Evolutionary conservation across 2,888 invertebrate genomes (phyloP), one percentile per base, ranked within the genome.

Genomic region (Sphaeridia pumilis): DNA sequence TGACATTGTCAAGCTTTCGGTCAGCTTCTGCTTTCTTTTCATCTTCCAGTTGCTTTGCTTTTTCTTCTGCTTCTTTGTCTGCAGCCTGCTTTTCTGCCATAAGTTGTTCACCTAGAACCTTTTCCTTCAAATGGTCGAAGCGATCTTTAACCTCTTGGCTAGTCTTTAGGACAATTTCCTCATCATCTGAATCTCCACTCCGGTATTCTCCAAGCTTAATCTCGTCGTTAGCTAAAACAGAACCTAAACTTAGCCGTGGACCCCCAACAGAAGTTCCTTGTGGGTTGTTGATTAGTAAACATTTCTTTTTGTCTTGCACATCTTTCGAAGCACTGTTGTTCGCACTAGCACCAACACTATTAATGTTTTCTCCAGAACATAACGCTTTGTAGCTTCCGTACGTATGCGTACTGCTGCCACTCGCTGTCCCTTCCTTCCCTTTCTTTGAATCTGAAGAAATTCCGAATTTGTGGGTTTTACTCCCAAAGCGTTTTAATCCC

Each of bases 211-310:
- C 60, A 17, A 63, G 24, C 48, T 59, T 61, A 45, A 82, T 79
- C 49, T 78, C 77, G 50, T 84, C 83, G 49, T 81, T 81, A 55
- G 81, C 80, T 57, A 89, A 74, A 21, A 89, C 88, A 4, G 87
- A 84, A 1, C 89, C 89, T 41, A 89, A 74, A 68, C 87, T 88
- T 5, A 89, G 73, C 70, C 87, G 87, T 0, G 86, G 87, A 52
- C 82, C 83, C 50, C 78, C 76, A 57, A 83, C 83, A 46, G 65
- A 65, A 21, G 64, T 65, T 22, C 49, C 60, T 20, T 66, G 65
- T 25, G 52, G 54, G 20, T 64, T 60, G 45, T 56, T 63, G 4
- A 67, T 58, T 1, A 63, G 48, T 31, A 59, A 46, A 46, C 62
- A 61, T 24, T 59, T 61, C 46, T 65, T 64, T 53, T 59, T 63